Evolutionary conservation across 2,888 invertebrate genomes (phyloP), one percentile per base, ranked within the genome.

Genomic region (Cancer borealis): DNA sequence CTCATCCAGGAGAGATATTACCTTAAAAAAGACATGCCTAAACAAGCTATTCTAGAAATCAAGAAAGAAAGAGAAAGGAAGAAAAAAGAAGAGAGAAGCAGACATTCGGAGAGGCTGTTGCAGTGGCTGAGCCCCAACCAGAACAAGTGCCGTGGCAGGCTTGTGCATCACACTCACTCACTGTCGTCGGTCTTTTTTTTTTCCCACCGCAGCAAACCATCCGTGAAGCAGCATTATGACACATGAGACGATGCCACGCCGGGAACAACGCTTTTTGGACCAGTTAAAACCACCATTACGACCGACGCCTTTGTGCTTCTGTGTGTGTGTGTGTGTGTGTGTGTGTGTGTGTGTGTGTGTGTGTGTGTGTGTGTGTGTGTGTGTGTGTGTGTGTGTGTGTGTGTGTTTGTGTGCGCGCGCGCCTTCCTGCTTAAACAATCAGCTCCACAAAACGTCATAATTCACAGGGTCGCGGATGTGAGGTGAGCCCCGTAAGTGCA

Each of bases 241-340:
- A 66, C 66, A 66, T 6, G 66, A 66, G 21, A 66, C 66, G 66
- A 66, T 21, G 66, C 21, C 66, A 66, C 21, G 66, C 66, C 21
- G n/a, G 66, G n/a, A 66, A 66, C 14, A 54, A 54, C 66, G n/a
- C n/a, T n/a, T 66, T 66, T 5, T 66, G 66, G 17, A 54, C 10
- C 54, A 54, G n/a, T 21, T 6, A n/a, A 66, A 14, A 66, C 66
- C n/a, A 17, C n/a, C 21, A 4, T n/a, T n/a, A n/a, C 66, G n/a
- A 66, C n/a, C 4, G 66, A 66, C 66, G n/a, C 21, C 66, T 66
- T 21, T 66, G 66, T 66, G 66, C n/a, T 21, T 21, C n/a, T 17
- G 66, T 66, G 66, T 66, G 66, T 66, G 66, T 66, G 66, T 66
- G 66, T 66, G 66, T 66, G 66, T 66, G 66, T 66, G 66, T 66